phyloP scores from a whole-genome alignment of 1,140 invertebrate species.

The Drosophila biarmipes region DNA sequence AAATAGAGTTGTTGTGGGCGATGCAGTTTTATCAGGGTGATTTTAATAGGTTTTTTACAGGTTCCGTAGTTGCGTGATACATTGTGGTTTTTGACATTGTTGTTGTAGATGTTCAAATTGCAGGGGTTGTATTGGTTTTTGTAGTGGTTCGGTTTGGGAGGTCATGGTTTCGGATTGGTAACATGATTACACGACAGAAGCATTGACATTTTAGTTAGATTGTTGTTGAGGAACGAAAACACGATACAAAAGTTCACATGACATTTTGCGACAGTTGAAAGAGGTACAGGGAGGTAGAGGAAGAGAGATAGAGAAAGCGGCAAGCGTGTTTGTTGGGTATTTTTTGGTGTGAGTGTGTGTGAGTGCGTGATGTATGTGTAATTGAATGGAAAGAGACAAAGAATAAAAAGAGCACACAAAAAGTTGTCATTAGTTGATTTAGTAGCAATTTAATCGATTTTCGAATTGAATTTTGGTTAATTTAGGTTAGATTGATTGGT shows the following conservation, averaged over 20 bases:
- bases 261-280: conserved; percentile 34
- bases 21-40: background rate
- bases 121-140: conserved; percentile 26
- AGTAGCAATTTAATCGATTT: conserved; percentile 60
- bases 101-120: conserved; percentile 8
- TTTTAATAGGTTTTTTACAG: background rate
- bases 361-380: conserved; percentile 54
- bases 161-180: conserved; percentile 23
- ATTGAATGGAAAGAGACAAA: conserved; percentile 80
- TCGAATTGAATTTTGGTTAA: conserved; percentile 32
- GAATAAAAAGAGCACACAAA: conserved; percentile 78
- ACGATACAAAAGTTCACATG: conserved; percentile 64
- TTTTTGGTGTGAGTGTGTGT: conserved; percentile 28
- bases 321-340: conserved; percentile 44
- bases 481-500: conserved; percentile 34
- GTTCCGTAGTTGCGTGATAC: conserved; percentile 9
- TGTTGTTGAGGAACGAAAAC: conserved; percentile 61
- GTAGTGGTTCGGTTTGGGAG: conserved; percentile 14
- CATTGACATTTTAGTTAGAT: conserved; percentile 55
- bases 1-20: background rate
- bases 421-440: conserved; percentile 72
- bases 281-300: conserved; percentile 8
- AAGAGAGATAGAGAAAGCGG: conserved; percentile 21
- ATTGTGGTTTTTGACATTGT: conserved; percentile 30
- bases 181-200: conserved; percentile 64